These are phyloP conservation scores for Ptychodera flava DNA, from an alignment of 35 echinoderm and acorn worm genomes.

Conservation along the genomic window DNA sequence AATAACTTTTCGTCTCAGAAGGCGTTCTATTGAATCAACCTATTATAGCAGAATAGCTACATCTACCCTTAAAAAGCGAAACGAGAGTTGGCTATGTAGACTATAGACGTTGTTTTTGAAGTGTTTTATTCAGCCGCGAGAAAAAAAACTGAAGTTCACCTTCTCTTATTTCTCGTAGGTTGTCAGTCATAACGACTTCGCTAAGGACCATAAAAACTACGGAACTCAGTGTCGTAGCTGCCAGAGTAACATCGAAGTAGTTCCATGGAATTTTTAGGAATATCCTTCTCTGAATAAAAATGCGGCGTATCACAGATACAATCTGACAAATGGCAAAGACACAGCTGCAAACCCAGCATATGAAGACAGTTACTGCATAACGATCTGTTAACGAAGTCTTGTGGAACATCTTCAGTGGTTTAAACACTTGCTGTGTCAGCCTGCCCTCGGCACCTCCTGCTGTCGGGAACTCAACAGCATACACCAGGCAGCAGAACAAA, in stretches of 20 bases:
- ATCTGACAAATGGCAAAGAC: background rate
- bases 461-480: background rate
- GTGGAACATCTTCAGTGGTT: background rate
- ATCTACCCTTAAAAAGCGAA: no score
- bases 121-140: no score
- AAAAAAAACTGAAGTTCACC: no score
- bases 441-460: background rate
- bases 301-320: background rate
- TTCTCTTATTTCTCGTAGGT: no score
- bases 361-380: background rate
- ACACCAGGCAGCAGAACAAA: background rate
- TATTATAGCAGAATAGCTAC: no score
- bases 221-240: background rate
- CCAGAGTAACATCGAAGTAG: background rate
- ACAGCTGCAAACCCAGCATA: background rate
- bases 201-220: background rate
- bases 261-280: background rate
- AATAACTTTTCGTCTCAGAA: no score
- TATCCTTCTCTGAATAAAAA: background rate
- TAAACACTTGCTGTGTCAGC: background rate
- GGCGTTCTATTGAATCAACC: no score
- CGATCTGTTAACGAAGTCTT: background rate
- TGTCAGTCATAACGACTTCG: no score
- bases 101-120: no score
- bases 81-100: no score